These are phyloP conservation scores for Drosophila pandora DNA, from an alignment of 1,140 invertebrate species.

Conservation along the genomic window DNA sequence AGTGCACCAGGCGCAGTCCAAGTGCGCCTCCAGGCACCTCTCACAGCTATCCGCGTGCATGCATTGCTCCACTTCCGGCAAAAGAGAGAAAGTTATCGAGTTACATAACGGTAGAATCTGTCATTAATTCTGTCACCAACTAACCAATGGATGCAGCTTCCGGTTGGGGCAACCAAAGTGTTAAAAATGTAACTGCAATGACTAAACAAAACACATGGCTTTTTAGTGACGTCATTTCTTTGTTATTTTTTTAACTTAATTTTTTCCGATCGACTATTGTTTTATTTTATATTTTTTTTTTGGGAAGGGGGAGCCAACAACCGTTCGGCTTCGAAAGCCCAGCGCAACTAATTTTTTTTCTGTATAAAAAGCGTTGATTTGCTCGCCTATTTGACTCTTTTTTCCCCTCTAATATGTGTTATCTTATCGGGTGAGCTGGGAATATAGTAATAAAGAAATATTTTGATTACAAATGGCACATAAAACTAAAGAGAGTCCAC, in stretches of 20 bases:
- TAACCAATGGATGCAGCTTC: constrained; percentile 40
- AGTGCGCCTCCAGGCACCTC: constrained; percentile 69
- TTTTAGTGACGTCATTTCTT: constrained; percentile 38
- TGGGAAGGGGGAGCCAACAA: constrained; percentile 23
- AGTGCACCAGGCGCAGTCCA: constrained; percentile 83
- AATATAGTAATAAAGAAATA: constrained; percentile 25
- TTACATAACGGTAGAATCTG: constrained; percentile 34
- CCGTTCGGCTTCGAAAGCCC: constrained; percentile 50
- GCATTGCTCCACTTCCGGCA: constrained; percentile 61
- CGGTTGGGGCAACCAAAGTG: background rate
- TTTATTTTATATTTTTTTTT: background rate
- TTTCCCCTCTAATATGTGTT: constrained; percentile 15
- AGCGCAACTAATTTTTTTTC: constrained; percentile 60
- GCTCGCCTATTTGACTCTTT: constrained; percentile 9
- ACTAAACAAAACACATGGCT: constrained; percentile 11
- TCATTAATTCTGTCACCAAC: constrained; percentile 17
- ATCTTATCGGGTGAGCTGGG: constrained; percentile 44
- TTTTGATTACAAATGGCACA: constrained; percentile 15
- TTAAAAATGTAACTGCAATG: background rate
- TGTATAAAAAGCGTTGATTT: constrained; percentile 29
- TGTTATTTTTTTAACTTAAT: constrained; percentile 22
- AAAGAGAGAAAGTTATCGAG: background rate
- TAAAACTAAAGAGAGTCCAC: background rate
- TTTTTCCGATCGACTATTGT: background rate
- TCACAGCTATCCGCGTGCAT: constrained; percentile 76